Percentiles rank a stretch among this genome's conserved stretches.
Conservation (phyloP, 2,113 vertebrate species). For the Neomonachus schauinslandi region DNA sequence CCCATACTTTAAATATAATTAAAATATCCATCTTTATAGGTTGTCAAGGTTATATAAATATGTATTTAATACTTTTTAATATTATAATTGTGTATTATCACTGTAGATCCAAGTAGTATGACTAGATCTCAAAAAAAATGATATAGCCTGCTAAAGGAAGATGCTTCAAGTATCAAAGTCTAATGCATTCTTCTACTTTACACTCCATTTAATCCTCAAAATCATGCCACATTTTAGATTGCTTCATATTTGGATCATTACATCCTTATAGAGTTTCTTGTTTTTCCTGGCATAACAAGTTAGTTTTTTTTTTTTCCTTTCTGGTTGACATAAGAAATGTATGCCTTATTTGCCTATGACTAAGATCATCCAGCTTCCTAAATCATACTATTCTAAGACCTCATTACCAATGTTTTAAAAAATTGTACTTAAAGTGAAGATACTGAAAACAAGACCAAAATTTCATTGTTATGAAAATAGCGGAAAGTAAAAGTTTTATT, state of each 20-base stretch:
- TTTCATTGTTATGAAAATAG: not conserved
- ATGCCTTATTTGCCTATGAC: not conserved
- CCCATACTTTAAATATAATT: not conserved
- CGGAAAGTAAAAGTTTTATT: not conserved
- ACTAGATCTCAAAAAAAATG: not conserved
- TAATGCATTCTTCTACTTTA: not conserved
- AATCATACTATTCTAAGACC: not conserved
- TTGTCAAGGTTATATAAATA: slow-evolving; percentile 17
- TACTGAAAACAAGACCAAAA: not conserved
- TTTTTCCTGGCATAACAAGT: not conserved
- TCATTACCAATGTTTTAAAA: not conserved
- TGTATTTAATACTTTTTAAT: not conserved
- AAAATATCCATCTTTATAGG: not conserved
- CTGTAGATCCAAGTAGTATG: not conserved
- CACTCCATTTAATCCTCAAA: not conserved
- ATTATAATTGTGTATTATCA: not conserved
- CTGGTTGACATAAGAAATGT: not conserved
- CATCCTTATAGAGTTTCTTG: not conserved
- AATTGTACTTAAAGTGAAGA: not conserved
- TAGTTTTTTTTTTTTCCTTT: not conserved
- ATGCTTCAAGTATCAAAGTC: not conserved
- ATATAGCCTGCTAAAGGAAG: not conserved
- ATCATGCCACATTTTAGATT: slow-evolving; percentile 12
- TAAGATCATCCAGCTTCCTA: not conserved
- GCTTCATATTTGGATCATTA: not conserved